Evolutionary conservation across 2,113 vertebrate genomes (phyloP).

Genomic region (Sphyrna mokarran): DNA sequence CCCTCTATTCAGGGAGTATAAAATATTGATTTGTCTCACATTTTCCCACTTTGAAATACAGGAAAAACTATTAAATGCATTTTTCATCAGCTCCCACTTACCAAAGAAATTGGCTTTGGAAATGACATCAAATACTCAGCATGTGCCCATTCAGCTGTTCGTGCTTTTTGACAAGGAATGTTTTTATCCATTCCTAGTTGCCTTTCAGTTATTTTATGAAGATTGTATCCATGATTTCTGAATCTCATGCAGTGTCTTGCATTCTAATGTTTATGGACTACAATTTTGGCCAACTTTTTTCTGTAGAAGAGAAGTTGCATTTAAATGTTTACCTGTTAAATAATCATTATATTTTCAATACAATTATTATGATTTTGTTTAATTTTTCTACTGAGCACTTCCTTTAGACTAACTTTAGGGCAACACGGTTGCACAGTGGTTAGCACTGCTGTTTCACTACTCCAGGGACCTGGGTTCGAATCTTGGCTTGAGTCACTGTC

Average conservation of each 20-base stretch:
- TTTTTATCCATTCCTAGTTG: neutral
- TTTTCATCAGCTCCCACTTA: neutral
- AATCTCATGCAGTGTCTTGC: neutral
- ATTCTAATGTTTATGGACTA: neutral
- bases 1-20: neutral
- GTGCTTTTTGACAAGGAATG: neutral
- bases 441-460: no score
- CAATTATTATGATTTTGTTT: neutral
- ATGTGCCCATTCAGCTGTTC: neutral
- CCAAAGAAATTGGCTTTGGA: neutral
- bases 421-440: no score
- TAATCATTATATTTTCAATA: neutral
- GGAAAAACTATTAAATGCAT: neutral
- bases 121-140: neutral
- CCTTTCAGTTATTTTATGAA: neutral
- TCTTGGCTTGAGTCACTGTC: no score
- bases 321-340: neutral
- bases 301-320: neutral
- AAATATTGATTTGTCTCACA: neutral
- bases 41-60: neutral
- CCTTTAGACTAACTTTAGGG: neutral
- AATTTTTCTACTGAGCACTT: neutral
- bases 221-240: neutral
- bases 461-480: no score
- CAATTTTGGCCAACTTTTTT: neutral